Conservation (phyloP, 2,113 vertebrate species). For the Tautogolabrus adspersus region DNA sequence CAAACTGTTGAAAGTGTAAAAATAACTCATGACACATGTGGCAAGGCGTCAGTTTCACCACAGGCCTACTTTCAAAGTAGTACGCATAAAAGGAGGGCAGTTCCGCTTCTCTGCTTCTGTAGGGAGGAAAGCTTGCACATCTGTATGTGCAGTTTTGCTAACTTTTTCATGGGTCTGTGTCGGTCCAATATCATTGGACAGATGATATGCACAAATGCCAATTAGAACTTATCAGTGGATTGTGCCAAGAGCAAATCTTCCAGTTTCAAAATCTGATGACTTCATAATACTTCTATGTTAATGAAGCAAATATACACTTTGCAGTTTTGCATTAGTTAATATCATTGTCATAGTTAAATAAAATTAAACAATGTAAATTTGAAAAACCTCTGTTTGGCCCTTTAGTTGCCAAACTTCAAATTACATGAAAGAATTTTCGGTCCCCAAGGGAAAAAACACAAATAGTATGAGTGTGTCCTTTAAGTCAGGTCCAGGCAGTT, state of each 20-base stretch:
- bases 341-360: neutral
- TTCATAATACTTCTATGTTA: neutral
- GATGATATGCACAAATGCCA: neutral
- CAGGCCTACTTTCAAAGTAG: slow-evolving; percentile 52
- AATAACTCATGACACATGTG: slow-evolving; percentile 65
- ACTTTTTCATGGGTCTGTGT: neutral
- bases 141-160: slow-evolving; percentile 18
- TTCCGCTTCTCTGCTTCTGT: slow-evolving; percentile 55
- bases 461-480: no score
- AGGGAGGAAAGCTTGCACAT: slow-evolving; percentile 28
- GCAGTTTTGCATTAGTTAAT: neutral
- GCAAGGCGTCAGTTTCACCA: slow-evolving; percentile 64
- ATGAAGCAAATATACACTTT: neutral
- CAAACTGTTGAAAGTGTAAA: slow-evolving; percentile 63
- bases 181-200: neutral
- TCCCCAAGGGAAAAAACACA: no score
- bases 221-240: neutral
- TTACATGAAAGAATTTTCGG: no score
- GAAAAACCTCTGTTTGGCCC: neutral
- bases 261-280: neutral
- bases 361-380: no score
- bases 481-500: neutral
- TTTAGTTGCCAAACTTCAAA: neutral
- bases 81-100: slow-evolving; percentile 28
- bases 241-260: neutral